These are phyloP conservation scores for Mesaphorura yosii DNA, from an alignment of 1,140 invertebrate species.

Conservation along the genomic window DNA sequence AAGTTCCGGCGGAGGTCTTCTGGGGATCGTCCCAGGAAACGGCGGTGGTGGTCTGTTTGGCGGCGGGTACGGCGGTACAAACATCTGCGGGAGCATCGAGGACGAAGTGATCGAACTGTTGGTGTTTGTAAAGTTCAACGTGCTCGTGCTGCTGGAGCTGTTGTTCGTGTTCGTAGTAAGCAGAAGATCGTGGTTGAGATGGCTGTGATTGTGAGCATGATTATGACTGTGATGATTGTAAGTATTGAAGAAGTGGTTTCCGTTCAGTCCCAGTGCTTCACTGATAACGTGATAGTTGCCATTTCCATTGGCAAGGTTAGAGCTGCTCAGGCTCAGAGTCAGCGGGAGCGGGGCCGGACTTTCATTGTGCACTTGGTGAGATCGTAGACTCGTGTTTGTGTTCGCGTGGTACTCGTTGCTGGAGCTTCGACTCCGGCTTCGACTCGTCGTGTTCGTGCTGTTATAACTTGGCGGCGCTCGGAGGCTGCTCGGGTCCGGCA, in stretches of 20 bases:
- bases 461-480: background rate
- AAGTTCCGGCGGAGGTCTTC: slow-evolving; percentile 25
- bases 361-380: background rate
- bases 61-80: slow-evolving; percentile 28
- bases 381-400: no score
- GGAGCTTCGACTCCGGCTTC: slow-evolving; percentile 4
- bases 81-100: slow-evolving; percentile 23
- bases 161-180: no score
- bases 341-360: background rate
- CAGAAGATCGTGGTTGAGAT: background rate
- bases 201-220: background rate
- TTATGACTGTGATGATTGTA: background rate
- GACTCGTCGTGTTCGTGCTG: background rate
- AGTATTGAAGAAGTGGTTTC: background rate
- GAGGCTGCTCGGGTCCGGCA: slow-evolving; percentile 54
- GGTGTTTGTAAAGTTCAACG: slow-evolving; percentile 5
- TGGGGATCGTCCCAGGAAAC: slow-evolving; percentile 24
- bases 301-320: background rate
- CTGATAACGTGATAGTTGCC: background rate
- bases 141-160: background rate
- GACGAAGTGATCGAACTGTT: background rate
- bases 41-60: slow-evolving; percentile 29
- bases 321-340: background rate
- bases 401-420: background rate
- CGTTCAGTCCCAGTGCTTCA: background rate